These are phyloP conservation scores for Cyprinodon brontotheroides DNA, from an alignment of 2,113 vertebrate species.

Conservation along the genomic window DNA sequence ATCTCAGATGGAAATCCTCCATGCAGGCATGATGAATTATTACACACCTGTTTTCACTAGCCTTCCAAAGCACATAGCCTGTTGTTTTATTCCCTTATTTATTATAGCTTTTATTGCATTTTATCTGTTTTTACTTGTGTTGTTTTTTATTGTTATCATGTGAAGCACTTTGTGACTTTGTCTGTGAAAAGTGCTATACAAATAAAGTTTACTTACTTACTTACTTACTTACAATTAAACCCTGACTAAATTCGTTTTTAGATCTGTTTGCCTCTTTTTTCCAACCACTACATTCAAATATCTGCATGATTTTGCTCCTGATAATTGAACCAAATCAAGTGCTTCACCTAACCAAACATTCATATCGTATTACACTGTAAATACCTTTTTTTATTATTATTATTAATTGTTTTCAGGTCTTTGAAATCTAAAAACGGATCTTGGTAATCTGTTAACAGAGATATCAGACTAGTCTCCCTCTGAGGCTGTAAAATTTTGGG, in stretches of 20 bases:
- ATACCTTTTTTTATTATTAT: neutral
- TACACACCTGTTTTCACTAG: too few species aligned
- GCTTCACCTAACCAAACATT: neutral
- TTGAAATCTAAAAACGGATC: neutral
- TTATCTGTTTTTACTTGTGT: too few species aligned
- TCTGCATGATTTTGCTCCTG: neutral
- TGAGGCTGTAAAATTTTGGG: slow-evolving; percentile 33
- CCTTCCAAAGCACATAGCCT: too few species aligned
- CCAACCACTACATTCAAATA: neutral
- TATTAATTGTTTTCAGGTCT: neutral
- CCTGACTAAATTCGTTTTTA: too few species aligned
- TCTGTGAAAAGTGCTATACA: too few species aligned
- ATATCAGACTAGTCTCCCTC: neutral
- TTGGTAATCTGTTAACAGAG: neutral
- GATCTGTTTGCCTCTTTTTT: neutral
- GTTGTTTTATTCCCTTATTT: too few species aligned
- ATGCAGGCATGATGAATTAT: neutral
- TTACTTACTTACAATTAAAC: too few species aligned
- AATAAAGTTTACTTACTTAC: too few species aligned
- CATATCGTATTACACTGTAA: neutral
- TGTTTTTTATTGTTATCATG: too few species aligned
- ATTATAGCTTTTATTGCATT: too few species aligned
- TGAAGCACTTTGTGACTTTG: too few species aligned
- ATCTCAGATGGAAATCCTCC: neutral
- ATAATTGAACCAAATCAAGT: neutral